Evolutionary conservation across 2,113 vertebrate genomes (phyloP).

Genomic region (Neomonachus schauinslandi): DNA sequence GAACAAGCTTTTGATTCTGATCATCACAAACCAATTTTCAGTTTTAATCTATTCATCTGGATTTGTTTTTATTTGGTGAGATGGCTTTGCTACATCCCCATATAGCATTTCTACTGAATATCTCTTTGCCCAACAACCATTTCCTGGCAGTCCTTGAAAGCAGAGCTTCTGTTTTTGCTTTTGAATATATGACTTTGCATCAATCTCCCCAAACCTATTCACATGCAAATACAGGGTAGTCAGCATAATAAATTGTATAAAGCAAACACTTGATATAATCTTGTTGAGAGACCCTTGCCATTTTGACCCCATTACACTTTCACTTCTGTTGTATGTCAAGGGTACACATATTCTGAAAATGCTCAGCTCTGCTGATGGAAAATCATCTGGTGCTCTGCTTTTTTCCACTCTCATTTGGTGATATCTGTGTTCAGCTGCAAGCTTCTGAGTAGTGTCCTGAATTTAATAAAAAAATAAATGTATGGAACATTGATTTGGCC

Average conservation of each 20-base stretch:
- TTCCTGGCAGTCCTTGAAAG: neutral
- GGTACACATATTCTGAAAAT: neutral
- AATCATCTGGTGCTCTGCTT: constrained; percentile 27
- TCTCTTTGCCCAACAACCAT: neutral
- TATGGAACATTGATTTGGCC: neutral
- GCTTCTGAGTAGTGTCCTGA: constrained; percentile 4
- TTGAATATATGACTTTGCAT: neutral
- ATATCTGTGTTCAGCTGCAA: constrained; percentile 1
- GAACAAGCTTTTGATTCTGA: neutral
- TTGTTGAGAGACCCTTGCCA: neutral
- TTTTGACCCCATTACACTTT: neutral
- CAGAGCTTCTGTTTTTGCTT: neutral
- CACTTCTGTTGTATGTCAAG: neutral
- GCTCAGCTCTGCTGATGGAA: neutral
- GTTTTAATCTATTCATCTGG: neutral
- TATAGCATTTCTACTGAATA: neutral
- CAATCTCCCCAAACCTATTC: neutral
- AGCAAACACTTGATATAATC: neutral
- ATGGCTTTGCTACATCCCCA: neutral
- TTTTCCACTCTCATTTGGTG: constrained; percentile 33
- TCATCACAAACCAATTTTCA: neutral
- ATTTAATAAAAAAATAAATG: neutral
- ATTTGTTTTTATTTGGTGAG: neutral
- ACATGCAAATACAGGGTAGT: neutral
- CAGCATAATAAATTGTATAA: neutral